Percentiles rank a stretch among this genome's conserved stretches.
phyloP scores from a whole-genome alignment of 2,888 invertebrate genomes.

The Tuta absoluta region DNA sequence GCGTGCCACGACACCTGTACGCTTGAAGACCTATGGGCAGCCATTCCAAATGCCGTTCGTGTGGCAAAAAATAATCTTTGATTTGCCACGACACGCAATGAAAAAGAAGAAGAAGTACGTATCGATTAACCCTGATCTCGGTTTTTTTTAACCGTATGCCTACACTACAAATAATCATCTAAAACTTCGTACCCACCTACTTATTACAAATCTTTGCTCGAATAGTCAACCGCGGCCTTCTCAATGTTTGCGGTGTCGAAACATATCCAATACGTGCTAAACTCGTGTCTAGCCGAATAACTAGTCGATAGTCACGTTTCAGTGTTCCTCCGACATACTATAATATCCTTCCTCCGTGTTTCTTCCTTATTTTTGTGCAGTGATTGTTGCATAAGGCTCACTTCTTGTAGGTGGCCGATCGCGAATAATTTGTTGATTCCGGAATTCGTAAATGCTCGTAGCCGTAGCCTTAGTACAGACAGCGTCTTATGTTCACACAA shows the following conservation, averaged over 20 bases:
- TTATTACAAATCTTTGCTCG: conserved; percentile 1
- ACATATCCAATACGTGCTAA: neutral
- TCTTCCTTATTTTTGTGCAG: neutral
- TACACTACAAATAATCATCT: too few species aligned
- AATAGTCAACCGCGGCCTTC: conserved; percentile 1
- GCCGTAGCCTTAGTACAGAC: neutral
- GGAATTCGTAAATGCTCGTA: conserved; percentile 1
- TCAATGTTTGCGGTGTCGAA: neutral
- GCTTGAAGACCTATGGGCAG: too few species aligned
- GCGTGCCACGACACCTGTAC: too few species aligned
- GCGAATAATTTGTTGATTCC: neutral
- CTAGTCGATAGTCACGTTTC: conserved; percentile 3
- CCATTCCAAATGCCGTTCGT: too few species aligned
- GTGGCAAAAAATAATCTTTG: too few species aligned
- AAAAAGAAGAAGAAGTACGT: too few species aligned
- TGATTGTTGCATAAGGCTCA: conserved; percentile 10
- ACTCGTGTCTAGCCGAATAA: conserved; percentile 14
- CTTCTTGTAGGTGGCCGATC: neutral
- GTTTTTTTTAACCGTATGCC: too few species aligned
- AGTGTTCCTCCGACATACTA: conserved; percentile 16
- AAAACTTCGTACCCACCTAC: neutral
- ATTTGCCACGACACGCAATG: too few species aligned
- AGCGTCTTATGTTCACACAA: too few species aligned
- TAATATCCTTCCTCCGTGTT: conserved; percentile 13
- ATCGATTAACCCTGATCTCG: too few species aligned